These are phyloP conservation scores for Cuculus canorus DNA, from an alignment of 2,797 vertebrate species.

Conservation along the genomic window DNA sequence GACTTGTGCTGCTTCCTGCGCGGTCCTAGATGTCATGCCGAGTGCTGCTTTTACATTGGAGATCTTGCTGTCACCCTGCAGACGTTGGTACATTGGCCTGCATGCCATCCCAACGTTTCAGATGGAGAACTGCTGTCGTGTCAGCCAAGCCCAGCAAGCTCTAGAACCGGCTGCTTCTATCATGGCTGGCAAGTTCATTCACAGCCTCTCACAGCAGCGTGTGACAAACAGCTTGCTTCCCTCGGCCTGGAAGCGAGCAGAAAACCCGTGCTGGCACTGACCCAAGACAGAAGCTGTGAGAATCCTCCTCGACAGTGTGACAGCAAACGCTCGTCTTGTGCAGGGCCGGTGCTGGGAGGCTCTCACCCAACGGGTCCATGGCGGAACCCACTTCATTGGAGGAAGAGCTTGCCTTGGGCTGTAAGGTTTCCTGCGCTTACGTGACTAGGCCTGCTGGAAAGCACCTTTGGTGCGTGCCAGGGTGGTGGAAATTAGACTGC, in stretches of 20 bases:
- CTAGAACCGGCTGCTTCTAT: neutral
- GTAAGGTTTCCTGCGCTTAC: neutral
- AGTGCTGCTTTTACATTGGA: rapidly evolving
- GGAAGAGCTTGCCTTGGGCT: neutral
- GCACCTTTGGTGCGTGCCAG: neutral
- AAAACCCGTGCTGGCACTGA: rapidly evolving
- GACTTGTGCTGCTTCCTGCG: neutral
- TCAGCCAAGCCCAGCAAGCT: neutral
- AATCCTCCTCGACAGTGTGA: neutral
- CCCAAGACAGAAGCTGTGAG: constrained; percentile 43
- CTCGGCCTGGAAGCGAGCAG: neutral
- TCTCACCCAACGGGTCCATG: neutral
- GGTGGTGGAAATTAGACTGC: neutral
- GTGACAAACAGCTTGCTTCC: neutral
- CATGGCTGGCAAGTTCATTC: neutral
- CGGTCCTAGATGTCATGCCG: neutral
- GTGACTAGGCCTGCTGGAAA: neutral
- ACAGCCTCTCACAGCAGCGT: neutral
- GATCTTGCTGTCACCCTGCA: neutral
- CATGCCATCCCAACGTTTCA: neutral
- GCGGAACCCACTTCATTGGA: rapidly evolving
- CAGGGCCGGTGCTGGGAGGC: neutral
- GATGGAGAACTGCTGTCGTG: rapidly evolving
- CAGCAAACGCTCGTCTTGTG: neutral
- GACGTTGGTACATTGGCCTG: rapidly evolving